Conservation (phyloP, 2,888 invertebrate genomes). For the Peribatodes rhomboidaria region DNA sequence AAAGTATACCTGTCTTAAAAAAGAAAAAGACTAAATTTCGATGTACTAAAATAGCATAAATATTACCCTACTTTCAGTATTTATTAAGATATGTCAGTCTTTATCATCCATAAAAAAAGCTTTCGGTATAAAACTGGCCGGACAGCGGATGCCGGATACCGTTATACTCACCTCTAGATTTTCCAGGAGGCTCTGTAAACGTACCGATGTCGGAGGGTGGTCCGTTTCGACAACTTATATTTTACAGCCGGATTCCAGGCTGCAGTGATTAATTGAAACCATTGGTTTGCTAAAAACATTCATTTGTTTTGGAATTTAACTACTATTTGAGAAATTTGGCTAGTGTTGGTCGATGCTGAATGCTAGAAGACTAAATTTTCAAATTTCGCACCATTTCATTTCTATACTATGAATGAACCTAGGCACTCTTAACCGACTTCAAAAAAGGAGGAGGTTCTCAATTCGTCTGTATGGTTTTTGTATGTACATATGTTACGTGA, state of each 20-base stretch:
- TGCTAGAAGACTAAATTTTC: background rate
- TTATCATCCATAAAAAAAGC: background rate
- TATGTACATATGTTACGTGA: no score
- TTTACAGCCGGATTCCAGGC: constrained; percentile 14
- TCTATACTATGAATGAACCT: no score
- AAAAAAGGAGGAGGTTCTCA: no score
- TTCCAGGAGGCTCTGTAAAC: background rate
- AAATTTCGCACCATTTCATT: background rate
- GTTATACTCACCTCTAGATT: background rate
- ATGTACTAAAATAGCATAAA: no score
- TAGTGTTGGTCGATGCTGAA: no score
- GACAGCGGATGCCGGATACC: background rate
- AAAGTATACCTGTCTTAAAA: no score
- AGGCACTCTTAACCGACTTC: no score
- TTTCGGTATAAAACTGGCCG: background rate
- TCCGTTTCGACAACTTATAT: constrained; percentile 19
- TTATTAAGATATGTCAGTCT: no score
- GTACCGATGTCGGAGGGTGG: constrained; percentile 2
- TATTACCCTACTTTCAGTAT: no score
- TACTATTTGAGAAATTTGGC: background rate
- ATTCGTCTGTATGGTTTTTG: no score
- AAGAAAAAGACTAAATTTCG: no score
- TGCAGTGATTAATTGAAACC: constrained; percentile 16
- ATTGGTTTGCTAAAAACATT: constrained; percentile 5
- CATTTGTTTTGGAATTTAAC: constrained; percentile 1